These are phyloP conservation scores for Cyclophora punctaria DNA, from an alignment of 2,888 invertebrate species.

Conservation along the genomic window DNA sequence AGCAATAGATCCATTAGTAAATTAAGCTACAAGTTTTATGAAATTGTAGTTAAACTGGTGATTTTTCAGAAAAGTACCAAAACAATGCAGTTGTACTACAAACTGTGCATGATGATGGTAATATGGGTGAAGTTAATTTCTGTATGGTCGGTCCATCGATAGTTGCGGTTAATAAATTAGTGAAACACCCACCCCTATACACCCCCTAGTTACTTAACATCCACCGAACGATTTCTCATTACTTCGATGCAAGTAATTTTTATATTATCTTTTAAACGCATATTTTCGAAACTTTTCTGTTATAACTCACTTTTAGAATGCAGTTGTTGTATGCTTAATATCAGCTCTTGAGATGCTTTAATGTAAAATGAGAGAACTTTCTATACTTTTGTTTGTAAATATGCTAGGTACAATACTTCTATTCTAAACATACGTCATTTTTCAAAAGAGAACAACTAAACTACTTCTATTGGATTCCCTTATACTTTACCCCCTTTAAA, in stretches of 20 bases:
- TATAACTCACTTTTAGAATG: no score
- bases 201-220: constrained; percentile 51
- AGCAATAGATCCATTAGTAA: no score
- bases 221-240: constrained; percentile 41
- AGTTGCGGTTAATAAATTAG: constrained; percentile 71
- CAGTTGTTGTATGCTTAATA: no score
- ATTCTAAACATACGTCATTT: no score
- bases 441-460: no score
- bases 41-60: no score
- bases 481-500: no score
- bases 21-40: no score
- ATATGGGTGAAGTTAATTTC: constrained; percentile 67
- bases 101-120: constrained; percentile 57
- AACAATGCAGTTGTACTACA: constrained; percentile 19
- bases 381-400: neutral
- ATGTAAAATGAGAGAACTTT: neutral
- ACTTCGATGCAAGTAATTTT: constrained; percentile 18
- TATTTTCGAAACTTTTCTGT: no score
- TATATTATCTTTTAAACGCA: no score
- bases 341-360: neutral
- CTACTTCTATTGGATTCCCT: no score
- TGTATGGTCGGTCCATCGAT: constrained; percentile 58
- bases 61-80: constrained; percentile 34
- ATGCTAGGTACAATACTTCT: neutral
- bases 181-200: constrained; percentile 34